These are phyloP conservation scores for Lateolabrax maculatus DNA, from an alignment of 2,797 vertebrate genomes.

Conservation along the genomic window DNA sequence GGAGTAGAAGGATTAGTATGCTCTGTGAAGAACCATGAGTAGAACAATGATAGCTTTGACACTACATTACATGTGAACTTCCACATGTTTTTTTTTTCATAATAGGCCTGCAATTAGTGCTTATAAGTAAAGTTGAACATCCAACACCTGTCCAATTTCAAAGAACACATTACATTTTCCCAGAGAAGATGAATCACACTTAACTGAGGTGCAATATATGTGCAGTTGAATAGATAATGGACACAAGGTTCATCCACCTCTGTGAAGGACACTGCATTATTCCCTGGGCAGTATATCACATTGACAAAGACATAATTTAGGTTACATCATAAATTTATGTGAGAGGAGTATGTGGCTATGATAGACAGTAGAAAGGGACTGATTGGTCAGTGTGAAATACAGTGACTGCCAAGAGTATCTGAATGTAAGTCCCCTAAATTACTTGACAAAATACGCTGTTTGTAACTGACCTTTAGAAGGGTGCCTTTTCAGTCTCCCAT, in stretches of 20 bases:
- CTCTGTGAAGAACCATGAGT: slow-evolving; percentile 23
- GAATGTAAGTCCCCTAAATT: neutral
- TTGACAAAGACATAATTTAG: neutral
- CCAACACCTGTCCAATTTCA: slow-evolving; percentile 31
- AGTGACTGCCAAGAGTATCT: neutral
- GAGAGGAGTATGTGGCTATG: neutral
- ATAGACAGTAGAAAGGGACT: neutral
- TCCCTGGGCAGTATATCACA: neutral
- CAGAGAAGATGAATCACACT: slow-evolving; percentile 16
- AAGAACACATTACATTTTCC: slow-evolving; percentile 13
- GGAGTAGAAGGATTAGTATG: slow-evolving; percentile 46
- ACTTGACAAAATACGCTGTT: neutral
- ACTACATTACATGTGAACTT: slow-evolving; percentile 20
- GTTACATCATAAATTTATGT: neutral
- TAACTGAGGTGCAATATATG: neutral
- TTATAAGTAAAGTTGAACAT: slow-evolving; percentile 40
- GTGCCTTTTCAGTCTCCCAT: no score
- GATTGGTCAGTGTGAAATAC: neutral
- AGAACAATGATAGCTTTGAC: slow-evolving; percentile 48
- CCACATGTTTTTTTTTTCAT: slow-evolving; percentile 23
- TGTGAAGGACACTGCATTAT: slow-evolving; percentile 6
- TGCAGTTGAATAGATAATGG: slow-evolving; percentile 1
- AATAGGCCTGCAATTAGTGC: slow-evolving; percentile 36
- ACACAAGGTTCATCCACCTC: neutral
- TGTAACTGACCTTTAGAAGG: neutral